Percentiles rank a stretch among this genome's conserved stretches.
These are phyloP conservation scores for Nyctereutes procyonoides DNA, from an alignment of 2,113 vertebrate genomes.

Conservation along the genomic window DNA sequence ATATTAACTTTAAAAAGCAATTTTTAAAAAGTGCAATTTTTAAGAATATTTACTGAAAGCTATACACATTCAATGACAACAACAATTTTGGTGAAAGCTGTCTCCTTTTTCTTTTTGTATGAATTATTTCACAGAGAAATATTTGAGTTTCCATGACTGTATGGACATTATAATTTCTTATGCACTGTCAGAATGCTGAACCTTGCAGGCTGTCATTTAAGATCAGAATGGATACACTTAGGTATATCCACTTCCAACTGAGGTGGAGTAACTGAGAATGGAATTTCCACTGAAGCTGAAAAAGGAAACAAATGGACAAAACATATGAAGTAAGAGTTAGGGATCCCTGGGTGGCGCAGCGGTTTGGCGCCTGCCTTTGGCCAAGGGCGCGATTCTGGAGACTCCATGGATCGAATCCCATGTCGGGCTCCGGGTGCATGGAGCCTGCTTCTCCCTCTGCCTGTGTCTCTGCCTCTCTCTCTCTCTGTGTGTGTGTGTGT, in stretches of 20 bases:
- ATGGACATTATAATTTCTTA: conserved; percentile 27
- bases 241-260: background rate
- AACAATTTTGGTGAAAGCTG: background rate
- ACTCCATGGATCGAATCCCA: too few species aligned
- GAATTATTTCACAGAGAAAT: background rate
- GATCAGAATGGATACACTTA: background rate
- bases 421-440: too few species aligned
- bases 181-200: background rate
- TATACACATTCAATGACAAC: background rate
- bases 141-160: background rate
- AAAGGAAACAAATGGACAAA: background rate
- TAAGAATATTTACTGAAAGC: conserved; percentile 43
- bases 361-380: too few species aligned
- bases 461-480: too few species aligned
- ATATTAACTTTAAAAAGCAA: background rate
- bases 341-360: too few species aligned
- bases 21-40: background rate
- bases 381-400: too few species aligned
- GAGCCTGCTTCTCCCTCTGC: too few species aligned
- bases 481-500: too few species aligned
- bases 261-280: background rate
- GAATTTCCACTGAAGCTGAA: background rate
- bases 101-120: background rate
- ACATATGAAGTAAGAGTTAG: background rate
- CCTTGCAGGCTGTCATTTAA: conserved; percentile 11